These are phyloP conservation scores for Ursus arctos DNA, from an alignment of 2,113 vertebrate genomes.

Conservation along the genomic window DNA sequence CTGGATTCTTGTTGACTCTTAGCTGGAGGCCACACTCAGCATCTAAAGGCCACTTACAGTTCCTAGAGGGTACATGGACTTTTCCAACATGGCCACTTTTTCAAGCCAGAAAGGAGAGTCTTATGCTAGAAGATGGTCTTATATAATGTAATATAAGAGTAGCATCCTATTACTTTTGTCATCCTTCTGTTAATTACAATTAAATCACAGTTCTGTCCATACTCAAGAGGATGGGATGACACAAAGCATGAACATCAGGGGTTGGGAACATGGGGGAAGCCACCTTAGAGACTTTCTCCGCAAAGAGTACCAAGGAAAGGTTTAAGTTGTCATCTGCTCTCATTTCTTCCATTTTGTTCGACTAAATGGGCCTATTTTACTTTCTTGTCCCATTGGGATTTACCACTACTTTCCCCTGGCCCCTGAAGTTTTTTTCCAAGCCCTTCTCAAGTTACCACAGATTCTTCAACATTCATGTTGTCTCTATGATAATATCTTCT, in stretches of 20 bases:
- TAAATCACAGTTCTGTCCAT: background rate
- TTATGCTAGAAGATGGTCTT: background rate
- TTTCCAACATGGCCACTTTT: background rate
- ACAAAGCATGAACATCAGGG: background rate
- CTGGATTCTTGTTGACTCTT: background rate
- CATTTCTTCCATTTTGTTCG: slow-evolving; percentile 36
- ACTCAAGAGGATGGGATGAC: background rate
- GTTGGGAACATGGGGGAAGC: background rate
- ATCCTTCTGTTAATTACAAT: background rate
- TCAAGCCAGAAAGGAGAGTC: background rate
- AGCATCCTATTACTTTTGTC: background rate
- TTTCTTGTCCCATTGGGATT: background rate
- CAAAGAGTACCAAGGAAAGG: background rate
- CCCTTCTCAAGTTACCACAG: background rate
- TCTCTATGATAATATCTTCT: background rate
- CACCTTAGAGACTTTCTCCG: background rate
- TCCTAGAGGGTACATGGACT: background rate
- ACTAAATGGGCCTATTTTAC: background rate
- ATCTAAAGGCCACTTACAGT: background rate
- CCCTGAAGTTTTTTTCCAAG: background rate
- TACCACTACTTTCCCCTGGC: background rate
- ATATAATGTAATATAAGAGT: background rate
- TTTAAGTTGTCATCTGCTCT: background rate
- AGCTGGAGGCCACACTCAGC: background rate
- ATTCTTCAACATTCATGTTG: background rate